Conservation (phyloP, 2,888 invertebrate genomes). For the Acrobasis repandana region DNA sequence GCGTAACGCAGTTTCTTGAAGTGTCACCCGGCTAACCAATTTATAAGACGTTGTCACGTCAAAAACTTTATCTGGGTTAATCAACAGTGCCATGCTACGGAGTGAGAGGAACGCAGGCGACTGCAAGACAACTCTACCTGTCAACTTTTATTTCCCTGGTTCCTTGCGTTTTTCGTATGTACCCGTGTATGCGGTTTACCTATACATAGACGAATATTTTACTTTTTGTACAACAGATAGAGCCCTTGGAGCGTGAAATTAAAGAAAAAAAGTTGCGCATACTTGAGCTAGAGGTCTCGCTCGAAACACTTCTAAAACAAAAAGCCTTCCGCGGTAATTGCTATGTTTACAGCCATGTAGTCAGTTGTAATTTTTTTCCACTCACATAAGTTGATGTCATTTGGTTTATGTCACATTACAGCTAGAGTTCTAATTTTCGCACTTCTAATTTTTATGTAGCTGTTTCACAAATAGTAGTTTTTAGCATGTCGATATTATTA, state of each 20-base stretch:
- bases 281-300: constrained; percentile 91
- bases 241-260: constrained; percentile 93
- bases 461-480: constrained; percentile 9
- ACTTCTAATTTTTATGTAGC: constrained; percentile 29
- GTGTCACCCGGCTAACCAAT: too few relatives aligned
- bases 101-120: too few relatives aligned
- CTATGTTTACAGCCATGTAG: constrained; percentile 30
- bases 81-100: too few relatives aligned
- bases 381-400: constrained; percentile 29
- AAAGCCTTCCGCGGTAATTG: constrained; percentile 84
- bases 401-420: constrained; percentile 32
- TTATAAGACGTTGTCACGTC: too few relatives aligned
- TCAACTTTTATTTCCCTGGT: too few relatives aligned
- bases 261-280: constrained; percentile 92
- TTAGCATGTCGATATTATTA: constrained; percentile 8
- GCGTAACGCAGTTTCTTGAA: too few relatives aligned
- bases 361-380: constrained; percentile 80
- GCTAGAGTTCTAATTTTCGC: constrained; percentile 36
- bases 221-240: constrained; percentile 82
- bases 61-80: too few relatives aligned
- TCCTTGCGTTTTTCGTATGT: too few relatives aligned
- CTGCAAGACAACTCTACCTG: too few relatives aligned
- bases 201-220: constrained; percentile 4
- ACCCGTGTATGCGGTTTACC: too few relatives aligned
- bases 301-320: constrained; percentile 90